Conservation (phyloP, 2,797 vertebrate genomes). For the Potorous gilbertii region DNA sequence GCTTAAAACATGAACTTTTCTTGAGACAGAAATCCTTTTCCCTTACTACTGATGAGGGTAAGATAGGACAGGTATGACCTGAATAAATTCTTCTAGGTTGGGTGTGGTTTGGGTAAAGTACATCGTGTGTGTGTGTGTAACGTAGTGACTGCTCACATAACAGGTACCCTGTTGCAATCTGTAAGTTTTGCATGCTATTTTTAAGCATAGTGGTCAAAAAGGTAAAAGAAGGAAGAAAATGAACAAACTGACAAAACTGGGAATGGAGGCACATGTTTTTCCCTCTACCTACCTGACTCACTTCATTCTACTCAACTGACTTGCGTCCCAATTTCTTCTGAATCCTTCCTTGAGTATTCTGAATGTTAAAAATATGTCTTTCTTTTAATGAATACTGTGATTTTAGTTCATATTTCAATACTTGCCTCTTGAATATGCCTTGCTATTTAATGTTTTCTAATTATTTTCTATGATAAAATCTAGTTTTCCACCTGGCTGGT, state of each 20-base stretch:
- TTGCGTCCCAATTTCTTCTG: not conserved
- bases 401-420: not conserved
- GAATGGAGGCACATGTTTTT: not conserved
- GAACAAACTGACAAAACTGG: not conserved
- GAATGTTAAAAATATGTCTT: not conserved
- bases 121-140: not conserved
- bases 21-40: not conserved
- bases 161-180: too few relatives aligned
- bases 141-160: too few relatives aligned
- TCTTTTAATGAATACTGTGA: not conserved
- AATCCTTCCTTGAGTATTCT: not conserved
- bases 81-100: not conserved
- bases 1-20: not conserved
- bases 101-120: not conserved
- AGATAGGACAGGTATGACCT: not conserved
- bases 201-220: not conserved
- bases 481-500: not conserved
- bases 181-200: not conserved
- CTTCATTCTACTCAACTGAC: not conserved
- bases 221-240: not conserved
- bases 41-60: not conserved
- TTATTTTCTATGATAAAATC: not conserved
- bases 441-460: not conserved
- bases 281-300: not conserved
- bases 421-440: not conserved